phyloP scores from a whole-genome alignment of 2,113 vertebrate genomes.

The Notiomystis cincta region DNA sequence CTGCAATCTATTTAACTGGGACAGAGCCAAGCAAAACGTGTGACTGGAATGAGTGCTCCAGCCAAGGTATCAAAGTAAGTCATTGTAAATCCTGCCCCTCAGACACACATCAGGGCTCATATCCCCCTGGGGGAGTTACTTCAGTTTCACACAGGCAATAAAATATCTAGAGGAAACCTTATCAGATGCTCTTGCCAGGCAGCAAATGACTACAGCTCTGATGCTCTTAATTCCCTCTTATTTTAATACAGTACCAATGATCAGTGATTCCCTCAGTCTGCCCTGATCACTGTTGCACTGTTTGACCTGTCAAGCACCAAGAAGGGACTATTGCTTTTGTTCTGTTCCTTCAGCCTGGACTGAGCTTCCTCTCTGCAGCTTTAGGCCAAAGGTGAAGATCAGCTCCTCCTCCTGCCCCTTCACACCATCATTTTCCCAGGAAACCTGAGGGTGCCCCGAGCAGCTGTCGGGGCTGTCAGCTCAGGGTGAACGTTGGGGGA shows the following conservation, averaged over 20 bases:
- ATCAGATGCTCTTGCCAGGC: neutral
- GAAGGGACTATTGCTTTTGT: neutral
- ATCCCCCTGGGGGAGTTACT: neutral
- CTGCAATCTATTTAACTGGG: conserved; percentile 25
- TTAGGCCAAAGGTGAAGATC: neutral
- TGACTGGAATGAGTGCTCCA: neutral
- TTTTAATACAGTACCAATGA: neutral
- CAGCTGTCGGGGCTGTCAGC: neutral
- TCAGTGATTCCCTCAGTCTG: neutral
- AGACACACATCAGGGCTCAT: neutral
- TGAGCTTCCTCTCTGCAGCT: neutral
- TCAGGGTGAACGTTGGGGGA: neutral
- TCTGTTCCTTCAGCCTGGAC: neutral
- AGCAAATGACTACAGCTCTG: neutral
- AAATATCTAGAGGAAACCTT: neutral
- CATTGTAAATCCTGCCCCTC: conserved; percentile 18
- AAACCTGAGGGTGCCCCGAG: neutral
- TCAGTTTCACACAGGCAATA: neutral
- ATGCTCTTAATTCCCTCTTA: neutral
- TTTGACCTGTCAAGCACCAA: neutral
- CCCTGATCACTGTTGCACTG: neutral
- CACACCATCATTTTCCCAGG: neutral
- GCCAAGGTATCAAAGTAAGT: conserved; percentile 41
- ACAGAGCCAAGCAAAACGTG: conserved; percentile 20
- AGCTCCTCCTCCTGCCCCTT: neutral